Evolutionary conservation across 2,113 vertebrate genomes (phyloP), one percentile per base, ranked within the genome.

Genomic region (Neodontobutis hainanensis): DNA sequence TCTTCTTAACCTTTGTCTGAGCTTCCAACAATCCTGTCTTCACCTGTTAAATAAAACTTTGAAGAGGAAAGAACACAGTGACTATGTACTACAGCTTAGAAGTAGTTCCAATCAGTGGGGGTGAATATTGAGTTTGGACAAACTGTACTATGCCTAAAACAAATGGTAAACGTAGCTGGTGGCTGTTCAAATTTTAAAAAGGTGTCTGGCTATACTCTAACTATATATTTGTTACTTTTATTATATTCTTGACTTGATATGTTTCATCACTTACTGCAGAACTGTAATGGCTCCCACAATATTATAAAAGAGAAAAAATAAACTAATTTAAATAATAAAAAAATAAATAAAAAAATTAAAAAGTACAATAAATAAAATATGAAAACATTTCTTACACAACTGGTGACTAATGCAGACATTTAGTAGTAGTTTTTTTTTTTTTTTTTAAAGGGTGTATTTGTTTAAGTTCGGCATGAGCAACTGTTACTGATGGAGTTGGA

Each of bases 241-340:
- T 66, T 68, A 59, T 47, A 44, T 68, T 65, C 65, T 60, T 15
- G 44, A 67, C 56, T 69, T 62, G 12, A 6, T 4, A 16, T 6
- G 49, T 83, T 64, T 53, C 68, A 76, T 80, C 69, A 61, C 58
- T 45, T 34, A 14, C 51, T 42, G 73, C 79, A 68, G 44, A 70
- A n/a, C 77, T 74, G 70, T 65, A 75, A 74, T 62, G 34, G 68
- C 68, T 85, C 73, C 80, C 15, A 78, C 71, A 5, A 50, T 62
- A 74, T 52, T 52, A 34, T 68, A 55, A 45, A 61, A 70, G 58
- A 69, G 64, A 44, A 61, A 58, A 64, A 66, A 72, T 46, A 8
- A 46, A 46, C 1, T 68, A 71, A 63, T 70, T n/a, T n/a, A 68
- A 36, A 70, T 58, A 83, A 63, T 15, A n/a, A 34, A 53, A 70